phyloP scores from a whole-genome alignment of 2,888 invertebrate species.

The Norana najaformis region DNA sequence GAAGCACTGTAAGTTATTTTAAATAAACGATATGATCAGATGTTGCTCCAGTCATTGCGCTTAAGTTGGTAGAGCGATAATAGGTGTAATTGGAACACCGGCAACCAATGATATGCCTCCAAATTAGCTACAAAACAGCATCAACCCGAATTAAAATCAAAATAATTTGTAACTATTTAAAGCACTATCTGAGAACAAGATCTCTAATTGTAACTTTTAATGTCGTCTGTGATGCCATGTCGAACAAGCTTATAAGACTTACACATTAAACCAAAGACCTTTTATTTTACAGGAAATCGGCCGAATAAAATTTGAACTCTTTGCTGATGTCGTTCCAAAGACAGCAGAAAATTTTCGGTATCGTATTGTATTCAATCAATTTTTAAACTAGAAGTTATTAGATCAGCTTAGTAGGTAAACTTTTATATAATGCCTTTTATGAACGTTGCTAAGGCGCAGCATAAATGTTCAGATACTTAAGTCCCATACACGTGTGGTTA shows the following conservation, averaged over 20 bases:
- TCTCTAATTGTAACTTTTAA: too few relatives aligned
- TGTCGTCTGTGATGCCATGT: too few relatives aligned
- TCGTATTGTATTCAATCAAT: not conserved
- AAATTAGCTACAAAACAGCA: not conserved
- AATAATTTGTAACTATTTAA: not conserved
- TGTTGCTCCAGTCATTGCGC: not conserved
- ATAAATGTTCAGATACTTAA: too few relatives aligned
- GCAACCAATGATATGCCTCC: not conserved
- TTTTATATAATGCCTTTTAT: too few relatives aligned
- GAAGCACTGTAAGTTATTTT: slow-evolving; percentile 76
- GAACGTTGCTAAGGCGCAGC: too few relatives aligned
- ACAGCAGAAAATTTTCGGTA: slow-evolving; percentile 89
- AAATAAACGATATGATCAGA: not conserved
- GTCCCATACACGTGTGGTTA: too few relatives aligned
- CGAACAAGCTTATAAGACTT: not conserved
- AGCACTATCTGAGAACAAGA: too few relatives aligned
- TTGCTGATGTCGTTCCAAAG: slow-evolving; percentile 93
- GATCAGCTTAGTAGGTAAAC: too few relatives aligned
- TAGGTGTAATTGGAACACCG: not conserved
- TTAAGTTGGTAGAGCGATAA: not conserved
- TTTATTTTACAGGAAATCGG: slow-evolving; percentile 79
- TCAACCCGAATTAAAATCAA: not conserved
- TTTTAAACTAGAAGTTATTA: not conserved
- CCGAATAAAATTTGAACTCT: slow-evolving; percentile 94
- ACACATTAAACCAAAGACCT: not conserved